Evolutionary conservation across 2,797 vertebrate species (phyloP).

Genomic region (Chanos chanos): DNA sequence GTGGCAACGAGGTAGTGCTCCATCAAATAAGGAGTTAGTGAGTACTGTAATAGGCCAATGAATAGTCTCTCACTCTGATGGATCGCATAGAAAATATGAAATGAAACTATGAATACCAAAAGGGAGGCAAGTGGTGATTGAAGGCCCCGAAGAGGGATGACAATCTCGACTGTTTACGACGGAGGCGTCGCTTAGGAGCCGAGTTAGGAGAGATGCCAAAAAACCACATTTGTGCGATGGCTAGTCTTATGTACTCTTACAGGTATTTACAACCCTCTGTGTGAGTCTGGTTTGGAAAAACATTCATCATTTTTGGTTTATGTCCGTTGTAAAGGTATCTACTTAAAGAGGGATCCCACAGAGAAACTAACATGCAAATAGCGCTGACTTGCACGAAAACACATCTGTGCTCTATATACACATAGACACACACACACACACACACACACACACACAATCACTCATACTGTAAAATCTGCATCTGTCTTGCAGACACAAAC

Average conservation of each 20-base stretch:
- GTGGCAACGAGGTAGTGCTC: too few relatives aligned
- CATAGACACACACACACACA: background rate
- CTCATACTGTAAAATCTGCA: constrained; percentile 4
- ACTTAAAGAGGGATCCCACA: constrained; percentile 48
- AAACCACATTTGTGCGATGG: constrained; percentile 37
- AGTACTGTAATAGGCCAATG: too few relatives aligned
- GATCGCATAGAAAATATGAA: too few relatives aligned
- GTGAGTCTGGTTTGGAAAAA: constrained; percentile 35
- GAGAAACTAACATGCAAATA: constrained; percentile 53
- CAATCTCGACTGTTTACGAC: too few relatives aligned
- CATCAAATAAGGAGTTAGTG: too few relatives aligned
- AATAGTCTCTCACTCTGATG: too few relatives aligned
- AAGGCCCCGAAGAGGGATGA: too few relatives aligned
- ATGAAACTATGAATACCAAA: too few relatives aligned
- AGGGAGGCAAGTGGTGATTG: too few relatives aligned
- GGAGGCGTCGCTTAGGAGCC: constrained; percentile 41
- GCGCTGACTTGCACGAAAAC: constrained; percentile 40
- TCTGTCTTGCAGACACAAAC: constrained; percentile 5
- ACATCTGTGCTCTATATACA: constrained; percentile 45
- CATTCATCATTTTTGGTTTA: constrained; percentile 55
- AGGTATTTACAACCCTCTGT: constrained; percentile 32
- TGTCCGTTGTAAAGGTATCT: constrained; percentile 56
- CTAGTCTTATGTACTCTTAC: constrained; percentile 36
- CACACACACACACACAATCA: constrained; percentile 5
- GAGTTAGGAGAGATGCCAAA: constrained; percentile 32